These are phyloP conservation scores for Erethizon dorsatum DNA, from an alignment of 2,797 vertebrate genomes.

Conservation along the genomic window DNA sequence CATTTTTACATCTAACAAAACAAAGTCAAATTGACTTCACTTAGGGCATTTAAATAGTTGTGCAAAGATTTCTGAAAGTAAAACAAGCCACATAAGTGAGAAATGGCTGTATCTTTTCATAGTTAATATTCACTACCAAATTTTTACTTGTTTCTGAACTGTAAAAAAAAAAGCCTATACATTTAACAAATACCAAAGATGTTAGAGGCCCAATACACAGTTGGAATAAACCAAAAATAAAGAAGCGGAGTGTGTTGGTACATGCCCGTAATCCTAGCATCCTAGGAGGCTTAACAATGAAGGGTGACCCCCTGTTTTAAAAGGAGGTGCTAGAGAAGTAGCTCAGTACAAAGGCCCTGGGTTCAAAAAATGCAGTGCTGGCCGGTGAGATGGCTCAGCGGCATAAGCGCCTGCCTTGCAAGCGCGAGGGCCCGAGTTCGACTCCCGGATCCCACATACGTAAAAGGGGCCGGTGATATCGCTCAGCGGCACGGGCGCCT, in stretches of 20 bases:
- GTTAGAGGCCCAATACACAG: background rate
- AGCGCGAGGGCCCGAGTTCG: no score
- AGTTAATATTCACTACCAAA: background rate
- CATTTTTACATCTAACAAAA: background rate
- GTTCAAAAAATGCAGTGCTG: background rate
- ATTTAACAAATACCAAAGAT: conserved; percentile 35
- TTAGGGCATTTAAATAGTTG: background rate
- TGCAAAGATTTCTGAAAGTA: background rate
- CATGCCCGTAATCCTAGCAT: background rate
- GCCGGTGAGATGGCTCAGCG: no score
- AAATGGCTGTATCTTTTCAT: background rate
- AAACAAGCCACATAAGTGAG: background rate
- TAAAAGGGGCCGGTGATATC: no score
- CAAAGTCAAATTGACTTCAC: background rate
- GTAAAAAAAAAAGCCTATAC: background rate
- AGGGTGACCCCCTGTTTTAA: background rate
- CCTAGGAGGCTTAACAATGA: background rate
- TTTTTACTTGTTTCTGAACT: background rate
- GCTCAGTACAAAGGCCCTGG: background rate
- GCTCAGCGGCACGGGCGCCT: no score
- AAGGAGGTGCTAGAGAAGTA: background rate
- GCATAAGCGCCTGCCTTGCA: no score
- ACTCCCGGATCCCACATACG: no score
- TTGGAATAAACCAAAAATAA: conserved; percentile 29
- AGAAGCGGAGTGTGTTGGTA: background rate